Conservation (phyloP, 2,797 vertebrate species). For the Tokudaia tokunoshimensis region DNA sequence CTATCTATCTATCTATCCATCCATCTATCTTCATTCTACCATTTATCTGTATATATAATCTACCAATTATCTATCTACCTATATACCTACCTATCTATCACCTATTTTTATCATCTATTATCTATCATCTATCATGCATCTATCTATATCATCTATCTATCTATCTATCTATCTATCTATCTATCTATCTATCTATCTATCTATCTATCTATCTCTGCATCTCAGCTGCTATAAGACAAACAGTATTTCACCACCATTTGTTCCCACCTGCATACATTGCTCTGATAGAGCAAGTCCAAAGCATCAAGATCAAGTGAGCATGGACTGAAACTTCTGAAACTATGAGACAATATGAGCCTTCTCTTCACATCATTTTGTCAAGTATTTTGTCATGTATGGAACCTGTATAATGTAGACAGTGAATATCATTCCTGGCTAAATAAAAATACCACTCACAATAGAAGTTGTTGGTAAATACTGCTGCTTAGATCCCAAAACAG, state of each 20-base stretch:
- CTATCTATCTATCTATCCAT: not conserved
- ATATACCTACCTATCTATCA: too few species aligned
- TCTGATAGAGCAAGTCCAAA: not conserved
- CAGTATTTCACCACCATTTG: not conserved
- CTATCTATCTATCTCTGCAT: not conserved
- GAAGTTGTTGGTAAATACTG: not conserved
- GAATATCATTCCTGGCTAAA: conserved; percentile 7
- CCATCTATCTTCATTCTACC: too few species aligned
- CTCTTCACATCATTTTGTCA: not conserved
- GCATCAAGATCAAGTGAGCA: not conserved
- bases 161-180: too few species aligned
- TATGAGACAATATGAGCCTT: not conserved
- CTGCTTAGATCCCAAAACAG: not conserved
- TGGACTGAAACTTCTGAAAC: not conserved
- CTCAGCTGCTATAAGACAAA: not conserved
- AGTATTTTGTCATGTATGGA: not conserved
- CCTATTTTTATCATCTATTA: too few species aligned
- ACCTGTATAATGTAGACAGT: not conserved
- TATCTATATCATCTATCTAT: too few species aligned
- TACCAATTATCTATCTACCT: too few species aligned
- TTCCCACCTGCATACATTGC: too few species aligned
- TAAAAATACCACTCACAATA: not conserved
- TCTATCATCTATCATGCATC: too few species aligned
- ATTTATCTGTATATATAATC: too few species aligned
- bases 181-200: too few species aligned